Evolutionary conservation across 2,888 invertebrate species (phyloP).

Genomic region (Caenorhabditis macrosperma): DNA sequence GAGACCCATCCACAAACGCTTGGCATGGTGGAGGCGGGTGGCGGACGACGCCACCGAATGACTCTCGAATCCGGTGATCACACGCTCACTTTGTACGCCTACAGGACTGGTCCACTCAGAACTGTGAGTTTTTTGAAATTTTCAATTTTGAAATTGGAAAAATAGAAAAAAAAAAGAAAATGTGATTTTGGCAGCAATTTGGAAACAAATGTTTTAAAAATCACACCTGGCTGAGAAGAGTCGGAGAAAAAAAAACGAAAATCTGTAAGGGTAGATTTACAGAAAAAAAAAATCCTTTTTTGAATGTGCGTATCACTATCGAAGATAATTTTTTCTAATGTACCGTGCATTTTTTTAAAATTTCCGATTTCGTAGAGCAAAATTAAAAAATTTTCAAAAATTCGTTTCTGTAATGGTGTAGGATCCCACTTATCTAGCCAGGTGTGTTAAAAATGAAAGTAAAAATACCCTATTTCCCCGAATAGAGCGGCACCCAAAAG

Average conservation of each 20-base stretch:
- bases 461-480: no score
- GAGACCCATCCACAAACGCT: slow-evolving; percentile 31
- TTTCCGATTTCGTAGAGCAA: no score
- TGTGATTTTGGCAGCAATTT: not conserved
- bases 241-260: no score
- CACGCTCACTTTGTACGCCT: slow-evolving; percentile 58
- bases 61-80: slow-evolving; percentile 68
- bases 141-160: not conserved
- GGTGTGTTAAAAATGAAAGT: no score
- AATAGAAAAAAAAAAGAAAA: not conserved
- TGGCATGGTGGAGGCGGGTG: slow-evolving; percentile 70
- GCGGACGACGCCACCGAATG: slow-evolving; percentile 66
- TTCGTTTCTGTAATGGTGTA: no score
- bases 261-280: no score
- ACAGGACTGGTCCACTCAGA: slow-evolving; percentile 43
- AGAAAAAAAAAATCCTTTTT: no score
- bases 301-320: no score
- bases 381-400: not conserved
- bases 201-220: not conserved
- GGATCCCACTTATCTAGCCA: no score
- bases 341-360: not conserved
- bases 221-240: no score
- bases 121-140: slow-evolving; percentile 31
- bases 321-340: no score
- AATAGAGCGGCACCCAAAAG: no score